These are phyloP conservation scores for Crax fasciolata DNA, from an alignment of 2,797 vertebrate species.

Conservation along the genomic window DNA sequence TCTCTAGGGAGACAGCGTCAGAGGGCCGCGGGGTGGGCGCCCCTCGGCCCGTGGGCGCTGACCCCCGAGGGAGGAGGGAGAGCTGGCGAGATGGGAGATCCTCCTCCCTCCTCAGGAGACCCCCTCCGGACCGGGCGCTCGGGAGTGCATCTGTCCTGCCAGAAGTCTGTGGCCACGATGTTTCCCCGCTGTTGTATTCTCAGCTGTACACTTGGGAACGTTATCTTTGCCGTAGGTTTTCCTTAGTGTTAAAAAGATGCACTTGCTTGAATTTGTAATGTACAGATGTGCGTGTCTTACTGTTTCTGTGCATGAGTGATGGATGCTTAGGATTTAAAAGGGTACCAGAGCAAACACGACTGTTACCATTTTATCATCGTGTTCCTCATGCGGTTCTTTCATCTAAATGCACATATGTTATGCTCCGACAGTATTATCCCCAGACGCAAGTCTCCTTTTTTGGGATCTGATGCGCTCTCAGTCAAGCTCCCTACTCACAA, in stretches of 20 bases:
- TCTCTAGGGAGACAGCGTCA: background rate
- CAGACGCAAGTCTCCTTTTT: background rate
- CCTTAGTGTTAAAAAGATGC: background rate
- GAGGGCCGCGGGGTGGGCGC: background rate
- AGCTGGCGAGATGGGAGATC: background rate
- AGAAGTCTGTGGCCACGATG: background rate
- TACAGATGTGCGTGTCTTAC: conserved; percentile 33
- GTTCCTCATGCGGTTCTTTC: background rate
- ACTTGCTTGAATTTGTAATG: background rate
- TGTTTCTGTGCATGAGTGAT: background rate
- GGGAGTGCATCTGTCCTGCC: background rate
- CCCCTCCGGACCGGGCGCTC: background rate
- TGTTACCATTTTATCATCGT: background rate
- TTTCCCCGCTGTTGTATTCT: background rate
- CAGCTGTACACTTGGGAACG: background rate
- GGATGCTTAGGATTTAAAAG: conserved; percentile 19
- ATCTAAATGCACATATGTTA: conserved; percentile 29
- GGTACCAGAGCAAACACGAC: background rate
- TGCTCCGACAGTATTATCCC: background rate
- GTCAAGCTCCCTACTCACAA: background rate
- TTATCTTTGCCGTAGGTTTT: background rate
- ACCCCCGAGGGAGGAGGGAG: background rate
- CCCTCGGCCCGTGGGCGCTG: background rate
- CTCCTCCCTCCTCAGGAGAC: background rate
- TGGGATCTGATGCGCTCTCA: conserved; percentile 18